Evolutionary conservation across 1,140 invertebrate genomes (phyloP), one percentile per base, ranked within the genome.

Genomic region (Sycobia sp.): DNA sequence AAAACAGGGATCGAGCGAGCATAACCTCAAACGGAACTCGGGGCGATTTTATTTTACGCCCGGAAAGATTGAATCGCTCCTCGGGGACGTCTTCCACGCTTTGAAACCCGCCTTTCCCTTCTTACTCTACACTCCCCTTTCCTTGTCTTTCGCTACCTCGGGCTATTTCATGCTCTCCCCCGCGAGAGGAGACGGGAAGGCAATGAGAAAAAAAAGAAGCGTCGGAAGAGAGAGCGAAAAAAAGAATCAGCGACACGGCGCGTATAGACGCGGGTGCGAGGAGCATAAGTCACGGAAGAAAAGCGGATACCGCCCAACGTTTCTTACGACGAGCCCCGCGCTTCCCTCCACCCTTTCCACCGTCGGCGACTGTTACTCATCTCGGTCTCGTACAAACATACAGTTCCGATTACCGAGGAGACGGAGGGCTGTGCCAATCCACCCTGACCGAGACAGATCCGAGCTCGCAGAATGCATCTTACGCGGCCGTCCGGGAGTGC

Each of bases 31-130:
- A 58, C 47, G 29, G 11, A 54, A 41, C 38, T 49, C 9, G 20
- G n/a, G 22, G 47, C 62, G 39, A 65, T 65, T 58, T 65, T 65
- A 65, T 58, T 65, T 59, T 58, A 65, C 41, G 41, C 49, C 39
- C 32, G 29, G 62, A 58, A 59, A 65, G 62, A 65, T 65, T 65
- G 62, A 65, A 65, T 65, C 32, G 55, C 32, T 53, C 62, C 62
- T 29, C 10, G 32, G 62, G 55, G 62, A 65, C 54, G 36, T 51
- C 54, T 57, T 57, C 55, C 44, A 4, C 34, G 36, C 61, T 62
- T 62, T 55, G 43, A 62, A 44, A 43, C 51, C 29, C 47, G 27
- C 4, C 22, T 20, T 16, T 27, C 23, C 16, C 29, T 23, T 23
- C 36, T 0, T 18, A 11, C 18, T n/a, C n/a, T n/a, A n/a, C n/a